Evolutionary conservation across 2,888 invertebrate species (phyloP), one percentile per base, ranked within the genome.

Genomic region (Machimus rusticus): DNA sequence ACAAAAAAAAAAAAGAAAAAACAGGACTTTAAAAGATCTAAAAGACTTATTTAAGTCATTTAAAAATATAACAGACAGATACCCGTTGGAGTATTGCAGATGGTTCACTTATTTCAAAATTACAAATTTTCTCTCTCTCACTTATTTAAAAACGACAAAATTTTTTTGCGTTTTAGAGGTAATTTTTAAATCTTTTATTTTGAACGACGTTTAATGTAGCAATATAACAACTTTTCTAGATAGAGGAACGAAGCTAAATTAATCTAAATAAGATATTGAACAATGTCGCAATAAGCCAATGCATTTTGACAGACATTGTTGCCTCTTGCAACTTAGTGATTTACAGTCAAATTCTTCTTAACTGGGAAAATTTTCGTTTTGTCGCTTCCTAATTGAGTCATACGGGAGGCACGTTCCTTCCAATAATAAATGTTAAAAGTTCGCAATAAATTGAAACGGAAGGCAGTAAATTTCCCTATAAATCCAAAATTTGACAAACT

Each of bases 401-500:
- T 81, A 55, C 51, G 46, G n/a, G 51, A 28, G 51, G n/a, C 82
- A 57, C 82, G 57, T 82, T 82, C 34, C 37, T 14, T 37, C 28
- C 37, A 31, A 23, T 82, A 57, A 82, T 28, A 82, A 82, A 57
- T 57, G 51, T 23, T 37, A 34, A 57, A 55, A 43, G 51, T 31
- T 51, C 31, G 19, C 19, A 31, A 37, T 57, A 82, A 82, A 66
- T 31, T 51, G 39, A 66, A 57, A 55, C 57, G 37, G 19, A 51
- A 46, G 37, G 82, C 39, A 57, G 23, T 82, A 82, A 82, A 82
- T 82, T 82, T 57, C 37, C 51, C n/a, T 82, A 82, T 82, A 74
- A 74, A 74, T 74, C 51, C 74, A 46, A 85, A 85, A 85, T 85
- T 85, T 85, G 85, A 85, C 85, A 85, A 85, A 85, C 74, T 34